phyloP scores from a whole-genome alignment of 2,797 vertebrate genomes.

The Sphenodon punctatus region DNA sequence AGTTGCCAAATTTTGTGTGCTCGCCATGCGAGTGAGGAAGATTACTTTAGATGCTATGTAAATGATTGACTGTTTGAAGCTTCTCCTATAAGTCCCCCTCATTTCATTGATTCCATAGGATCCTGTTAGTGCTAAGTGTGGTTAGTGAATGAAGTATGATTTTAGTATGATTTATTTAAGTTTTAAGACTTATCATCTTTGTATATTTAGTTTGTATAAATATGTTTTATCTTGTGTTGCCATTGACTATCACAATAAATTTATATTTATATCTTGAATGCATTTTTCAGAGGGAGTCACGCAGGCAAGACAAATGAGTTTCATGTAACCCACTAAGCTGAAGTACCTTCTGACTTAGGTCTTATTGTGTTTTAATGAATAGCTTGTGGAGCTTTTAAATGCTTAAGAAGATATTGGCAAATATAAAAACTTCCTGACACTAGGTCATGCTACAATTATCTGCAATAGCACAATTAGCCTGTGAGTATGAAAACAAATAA shows the following conservation, averaged over 20 bases:
- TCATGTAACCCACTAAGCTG: neutral
- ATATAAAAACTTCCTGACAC: neutral
- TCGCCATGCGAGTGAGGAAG: no score
- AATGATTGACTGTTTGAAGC: no score
- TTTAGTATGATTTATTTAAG: no score
- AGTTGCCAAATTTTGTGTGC: no score
- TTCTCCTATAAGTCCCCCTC: conserved; percentile 4
- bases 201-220: no score
- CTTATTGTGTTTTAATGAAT: neutral
- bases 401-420: neutral
- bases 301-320: neutral
- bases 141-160: no score
- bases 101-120: neutral
- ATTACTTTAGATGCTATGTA: no score
- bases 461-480: neutral
- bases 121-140: conserved; percentile 1
- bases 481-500: no score
- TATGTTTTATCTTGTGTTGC: no score
- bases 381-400: neutral
- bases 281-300: neutral
- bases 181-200: no score
- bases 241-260: no score
- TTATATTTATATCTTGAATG: no score
- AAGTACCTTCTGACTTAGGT: neutral
- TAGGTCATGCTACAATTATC: neutral